These are phyloP conservation scores for Cavia porcellus DNA, from an alignment of 2,113 vertebrate species.

Conservation along the genomic window DNA sequence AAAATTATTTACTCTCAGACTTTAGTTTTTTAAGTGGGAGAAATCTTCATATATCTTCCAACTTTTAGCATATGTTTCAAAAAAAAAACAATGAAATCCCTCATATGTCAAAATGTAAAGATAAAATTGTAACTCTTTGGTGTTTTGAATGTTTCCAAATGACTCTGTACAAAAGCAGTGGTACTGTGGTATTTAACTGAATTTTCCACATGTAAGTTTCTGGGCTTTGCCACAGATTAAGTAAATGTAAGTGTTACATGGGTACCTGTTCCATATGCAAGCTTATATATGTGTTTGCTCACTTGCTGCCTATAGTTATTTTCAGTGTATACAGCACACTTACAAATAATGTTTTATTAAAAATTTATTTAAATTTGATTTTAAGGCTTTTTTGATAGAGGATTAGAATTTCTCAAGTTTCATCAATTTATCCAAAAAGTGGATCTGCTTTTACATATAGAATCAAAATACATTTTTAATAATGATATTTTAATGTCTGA, in stretches of 20 bases:
- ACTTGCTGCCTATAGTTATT: neutral
- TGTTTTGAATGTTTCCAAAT: neutral
- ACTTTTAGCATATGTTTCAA: neutral
- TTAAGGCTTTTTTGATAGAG: neutral
- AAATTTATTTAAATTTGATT: neutral
- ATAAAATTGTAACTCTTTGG: neutral
- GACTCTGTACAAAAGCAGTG: neutral
- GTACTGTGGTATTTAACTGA: neutral
- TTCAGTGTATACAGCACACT: neutral
- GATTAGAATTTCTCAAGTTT: neutral
- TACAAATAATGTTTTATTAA: neutral
- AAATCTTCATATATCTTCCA: neutral
- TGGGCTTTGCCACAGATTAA: neutral
- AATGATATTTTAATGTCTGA: neutral
- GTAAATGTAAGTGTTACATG: neutral
- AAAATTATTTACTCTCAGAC: neutral
- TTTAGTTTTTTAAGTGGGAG: neutral
- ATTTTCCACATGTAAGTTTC: neutral
- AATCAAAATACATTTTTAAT: neutral
- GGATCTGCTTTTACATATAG: neutral
- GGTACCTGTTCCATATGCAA: too few relatives aligned
- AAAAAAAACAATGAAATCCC: neutral
- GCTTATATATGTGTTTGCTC: neutral
- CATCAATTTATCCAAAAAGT: neutral
- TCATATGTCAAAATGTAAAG: neutral